Percentiles rank a stretch among this genome's conserved stretches.
Conservation (phyloP, 2,797 vertebrate species). For the Bovichtus variegatus region DNA sequence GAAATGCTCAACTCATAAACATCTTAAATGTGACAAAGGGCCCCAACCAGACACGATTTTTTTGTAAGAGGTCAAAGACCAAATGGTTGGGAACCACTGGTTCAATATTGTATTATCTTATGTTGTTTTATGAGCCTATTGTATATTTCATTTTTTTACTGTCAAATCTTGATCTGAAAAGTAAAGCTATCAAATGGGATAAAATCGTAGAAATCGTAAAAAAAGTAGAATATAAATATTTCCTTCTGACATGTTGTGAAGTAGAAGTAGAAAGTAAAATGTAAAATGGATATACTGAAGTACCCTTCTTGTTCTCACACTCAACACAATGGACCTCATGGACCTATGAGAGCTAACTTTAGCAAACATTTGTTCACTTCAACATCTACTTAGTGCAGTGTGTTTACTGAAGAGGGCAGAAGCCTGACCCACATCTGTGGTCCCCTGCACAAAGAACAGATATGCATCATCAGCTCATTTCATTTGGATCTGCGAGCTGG, state of each 20-base stretch:
- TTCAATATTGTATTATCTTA: too few relatives aligned
- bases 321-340: constrained; percentile 4
- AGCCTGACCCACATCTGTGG: constrained; percentile 18
- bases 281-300: background rate
- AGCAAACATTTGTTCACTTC: constrained; percentile 45
- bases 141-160: background rate
- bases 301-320: background rate
- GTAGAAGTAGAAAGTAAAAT: background rate
- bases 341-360: constrained; percentile 30
- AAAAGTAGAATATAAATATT: background rate
- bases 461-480: constrained; percentile 65
- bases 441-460: constrained; percentile 39
- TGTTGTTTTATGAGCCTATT: too few relatives aligned
- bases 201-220: too few relatives aligned
- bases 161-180: too few relatives aligned
- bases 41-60: too few relatives aligned
- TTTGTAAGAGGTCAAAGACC: too few relatives aligned
- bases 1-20: too few relatives aligned
- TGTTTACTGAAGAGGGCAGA: constrained; percentile 51
- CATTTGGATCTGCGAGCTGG: constrained; percentile 46
- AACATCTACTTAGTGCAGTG: constrained; percentile 53
- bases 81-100: too few relatives aligned
- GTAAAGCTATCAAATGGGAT: background rate
- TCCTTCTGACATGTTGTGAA: background rate
- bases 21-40: too few relatives aligned